These are phyloP conservation scores for Aurelia sp. DNA, from an alignment of 30 jellyfish, hydroid and myxozoan species.

Conservation along the genomic window DNA sequence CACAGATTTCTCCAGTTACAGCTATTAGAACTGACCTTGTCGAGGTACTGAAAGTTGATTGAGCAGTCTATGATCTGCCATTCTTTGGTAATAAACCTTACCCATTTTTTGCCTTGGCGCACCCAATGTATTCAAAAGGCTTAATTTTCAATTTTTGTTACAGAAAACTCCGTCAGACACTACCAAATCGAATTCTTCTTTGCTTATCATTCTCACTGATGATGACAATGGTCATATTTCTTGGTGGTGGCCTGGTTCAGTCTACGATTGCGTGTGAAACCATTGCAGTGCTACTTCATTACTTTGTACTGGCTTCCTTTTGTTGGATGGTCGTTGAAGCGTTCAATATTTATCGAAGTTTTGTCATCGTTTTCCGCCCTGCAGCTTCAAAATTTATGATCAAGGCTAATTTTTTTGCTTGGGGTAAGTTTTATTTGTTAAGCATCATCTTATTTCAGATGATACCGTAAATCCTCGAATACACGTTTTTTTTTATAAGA, in stretches of 20 bases:
- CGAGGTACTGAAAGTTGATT: no score
- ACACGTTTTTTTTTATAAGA: no score
- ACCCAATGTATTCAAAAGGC: no score
- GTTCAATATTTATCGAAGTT: conserved; percentile 18
- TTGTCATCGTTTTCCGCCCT: conserved; percentile 13
- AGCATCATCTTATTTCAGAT: no score
- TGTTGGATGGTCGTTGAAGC: conserved; percentile 62
- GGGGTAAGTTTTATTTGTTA: conserved; percentile 18
- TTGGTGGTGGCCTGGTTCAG: conserved; percentile 14
- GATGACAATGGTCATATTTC: conserved; percentile 50
- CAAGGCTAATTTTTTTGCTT: conserved; percentile 24
- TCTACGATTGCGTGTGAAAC: conserved; percentile 1
- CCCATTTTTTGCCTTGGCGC: no score
- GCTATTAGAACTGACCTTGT: no score
- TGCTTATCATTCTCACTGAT: conserved; percentile 19
- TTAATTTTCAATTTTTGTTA: background rate
- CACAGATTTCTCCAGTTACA: no score
- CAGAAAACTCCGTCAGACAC: conserved; percentile 22
- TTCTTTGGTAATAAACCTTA: no score
- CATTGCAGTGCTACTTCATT: conserved; percentile 32
- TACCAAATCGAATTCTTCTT: conserved; percentile 8
- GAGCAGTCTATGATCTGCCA: no score
- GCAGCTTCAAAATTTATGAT: conserved; percentile 17
- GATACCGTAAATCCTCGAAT: no score
- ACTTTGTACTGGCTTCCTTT: conserved; percentile 30